A percentile compares a stretch with the other conserved stretches of the same genome.
Conservation (phyloP, 92 coral and sea anemone species). For the Siderastrea siderea region DNA sequence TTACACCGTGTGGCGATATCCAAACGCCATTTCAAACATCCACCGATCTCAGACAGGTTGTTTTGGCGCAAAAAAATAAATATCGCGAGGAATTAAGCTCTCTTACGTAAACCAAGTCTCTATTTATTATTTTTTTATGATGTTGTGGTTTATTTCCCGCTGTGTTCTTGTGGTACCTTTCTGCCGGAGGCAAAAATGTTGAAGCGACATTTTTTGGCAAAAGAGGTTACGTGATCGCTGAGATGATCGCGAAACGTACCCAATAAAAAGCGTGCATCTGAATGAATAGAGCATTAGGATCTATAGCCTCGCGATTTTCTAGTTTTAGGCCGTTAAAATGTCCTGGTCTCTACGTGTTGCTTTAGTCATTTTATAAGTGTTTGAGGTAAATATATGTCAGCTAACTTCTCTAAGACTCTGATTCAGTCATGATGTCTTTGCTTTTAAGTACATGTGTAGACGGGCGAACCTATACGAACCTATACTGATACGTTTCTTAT, state of each 20-base stretch:
- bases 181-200: neutral
- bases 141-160: slow-evolving; percentile 12
- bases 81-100: neutral
- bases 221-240: neutral
- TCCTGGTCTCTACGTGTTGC: too few relatives aligned
- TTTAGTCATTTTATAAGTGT: too few relatives aligned
- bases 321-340: too few relatives aligned
- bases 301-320: neutral
- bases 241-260: too few relatives aligned
- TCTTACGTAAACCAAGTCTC: neutral
- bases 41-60: neutral
- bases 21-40: too few relatives aligned
- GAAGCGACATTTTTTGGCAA: neutral
- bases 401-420: too few relatives aligned
- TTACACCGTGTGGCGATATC: too few relatives aligned
- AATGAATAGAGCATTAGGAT: neutral
- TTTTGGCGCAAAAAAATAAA: neutral
- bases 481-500: neutral
- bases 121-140: neutral
- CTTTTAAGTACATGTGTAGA: neutral
- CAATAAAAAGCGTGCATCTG: neutral
- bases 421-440: neutral
- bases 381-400: too few relatives aligned
- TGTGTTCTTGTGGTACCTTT: neutral
- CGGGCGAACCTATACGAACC: neutral